Evolutionary conservation across 2,888 invertebrate species (phyloP), one percentile per base, ranked within the genome.

Genomic region (Sinohyriopsis cumingii): DNA sequence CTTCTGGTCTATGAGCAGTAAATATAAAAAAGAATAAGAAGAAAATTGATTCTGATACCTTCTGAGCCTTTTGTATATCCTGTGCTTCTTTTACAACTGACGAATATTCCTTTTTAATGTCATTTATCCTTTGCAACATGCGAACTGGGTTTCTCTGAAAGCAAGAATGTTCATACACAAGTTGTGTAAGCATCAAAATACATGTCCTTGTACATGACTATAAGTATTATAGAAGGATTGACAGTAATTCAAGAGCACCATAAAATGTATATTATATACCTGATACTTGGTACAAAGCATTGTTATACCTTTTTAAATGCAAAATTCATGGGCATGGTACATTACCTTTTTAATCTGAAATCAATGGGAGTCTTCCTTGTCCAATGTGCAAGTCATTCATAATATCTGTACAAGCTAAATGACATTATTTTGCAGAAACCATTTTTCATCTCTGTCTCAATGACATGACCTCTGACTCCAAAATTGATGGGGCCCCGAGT

Each of bases 101-200:
- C 24, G 78, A 70, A 75, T 81, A 86, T 64, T 87, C 86, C 62
- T 84, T 79, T 68, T 86, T 87, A 19, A 86, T 80, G 25, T 82
- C 84, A 55, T 69, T 71, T 25, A 87, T 69, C 64, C 82, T 82
- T 60, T 82, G 72, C 33, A 86, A 55, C 73, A 87, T 72, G 55
- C 81, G 75, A 0, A 78, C 79, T 62, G 87, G 87, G 66, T 85
- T 87, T 15, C 73, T 71, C 86, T 85, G 68, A 15, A 60, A 70
- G 33, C 59, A 64, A 60, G 55, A 59, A 55, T 20, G 53, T 54
- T n/a, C 62, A n/a, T 62, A 62, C 24, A 28, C 15, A 15, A 15
- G 15, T 59, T n/a, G 12, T 20, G 1, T 20, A 28, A 28, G 28
- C 28, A 28, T 28, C 28, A 28, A 5, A 28, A 28, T 5, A 28